A percentile compares a stretch with the other conserved stretches of the same genome.
Conservation (phyloP, 2,888 invertebrate species). For the Torymus aiolomorphi region DNA sequence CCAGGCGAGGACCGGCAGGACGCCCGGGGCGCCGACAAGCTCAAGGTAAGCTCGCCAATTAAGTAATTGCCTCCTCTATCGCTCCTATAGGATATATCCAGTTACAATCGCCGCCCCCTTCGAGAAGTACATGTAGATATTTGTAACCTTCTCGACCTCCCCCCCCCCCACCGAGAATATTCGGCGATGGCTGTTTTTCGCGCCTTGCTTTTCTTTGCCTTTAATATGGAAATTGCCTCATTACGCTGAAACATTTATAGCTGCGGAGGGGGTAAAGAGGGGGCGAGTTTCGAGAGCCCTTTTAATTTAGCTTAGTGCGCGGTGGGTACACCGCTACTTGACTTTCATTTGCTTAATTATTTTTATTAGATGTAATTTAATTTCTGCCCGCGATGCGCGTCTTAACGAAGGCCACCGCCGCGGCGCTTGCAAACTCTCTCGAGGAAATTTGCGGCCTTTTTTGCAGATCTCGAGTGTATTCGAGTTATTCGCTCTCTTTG, state of each 20-base stretch:
- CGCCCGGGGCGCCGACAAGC: conserved; percentile 69
- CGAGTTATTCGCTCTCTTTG: too few relatives aligned
- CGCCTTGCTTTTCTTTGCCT: not conserved
- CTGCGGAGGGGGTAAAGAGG: too few relatives aligned
- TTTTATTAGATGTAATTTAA: not conserved
- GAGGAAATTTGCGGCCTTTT: too few relatives aligned
- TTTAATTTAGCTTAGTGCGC: conserved; percentile 17
- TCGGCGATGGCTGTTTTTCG: not conserved
- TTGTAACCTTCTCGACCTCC: too few relatives aligned
- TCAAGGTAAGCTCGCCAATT: conserved; percentile 63
- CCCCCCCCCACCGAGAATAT: too few relatives aligned
- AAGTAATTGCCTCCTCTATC: conserved; percentile 7
- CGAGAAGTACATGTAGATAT: too few relatives aligned
- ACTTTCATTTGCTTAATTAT: conserved; percentile 31
- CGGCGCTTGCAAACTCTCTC: too few relatives aligned
- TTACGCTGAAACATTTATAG: not conserved
- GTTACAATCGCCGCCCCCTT: too few relatives aligned
- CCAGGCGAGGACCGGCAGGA: conserved; percentile 67
- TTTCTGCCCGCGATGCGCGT: too few relatives aligned
- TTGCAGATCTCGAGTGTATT: too few relatives aligned
- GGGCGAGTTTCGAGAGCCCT: not conserved
- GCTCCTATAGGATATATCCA: too few relatives aligned
- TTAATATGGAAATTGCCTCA: conserved; percentile 4
- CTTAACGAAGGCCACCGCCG: too few relatives aligned
- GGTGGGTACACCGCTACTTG: not conserved